These are phyloP conservation scores for Sphaerolaimus hirsutus DNA, from an alignment of 2,888 invertebrate species.

Conservation along the genomic window DNA sequence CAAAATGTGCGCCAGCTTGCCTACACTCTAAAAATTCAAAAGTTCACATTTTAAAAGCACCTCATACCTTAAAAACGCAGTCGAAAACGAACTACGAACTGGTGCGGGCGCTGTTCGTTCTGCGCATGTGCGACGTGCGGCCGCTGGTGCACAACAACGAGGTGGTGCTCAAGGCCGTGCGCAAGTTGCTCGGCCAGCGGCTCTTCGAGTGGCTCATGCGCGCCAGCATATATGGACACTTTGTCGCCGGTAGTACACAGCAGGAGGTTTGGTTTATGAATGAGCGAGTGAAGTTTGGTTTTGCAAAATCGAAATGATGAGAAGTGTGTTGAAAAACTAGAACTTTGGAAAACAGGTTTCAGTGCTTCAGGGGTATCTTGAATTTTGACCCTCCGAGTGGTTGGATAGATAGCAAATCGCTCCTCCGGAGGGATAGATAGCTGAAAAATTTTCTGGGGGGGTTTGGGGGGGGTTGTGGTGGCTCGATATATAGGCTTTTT, in stretches of 20 bases:
- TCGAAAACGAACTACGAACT: constrained; percentile 18
- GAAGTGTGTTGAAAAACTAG: neutral
- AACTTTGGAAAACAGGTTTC: too few species aligned
- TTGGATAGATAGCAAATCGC: too few species aligned
- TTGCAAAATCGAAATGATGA: neutral
- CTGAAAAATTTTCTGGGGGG: too few species aligned
- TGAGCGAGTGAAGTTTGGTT: too few species aligned
- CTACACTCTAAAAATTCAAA: too few species aligned
- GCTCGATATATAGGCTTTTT: too few species aligned
- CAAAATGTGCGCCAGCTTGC: too few species aligned
- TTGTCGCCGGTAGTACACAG: constrained; percentile 68
- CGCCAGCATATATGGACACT: constrained; percentile 88
- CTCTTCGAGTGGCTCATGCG: constrained; percentile 41
- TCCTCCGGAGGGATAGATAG: too few species aligned
- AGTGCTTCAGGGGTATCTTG: too few species aligned
- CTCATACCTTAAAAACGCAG: neutral
- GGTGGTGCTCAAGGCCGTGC: constrained; percentile 12
- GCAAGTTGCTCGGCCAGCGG: constrained; percentile 10
- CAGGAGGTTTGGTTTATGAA: constrained; percentile 15
- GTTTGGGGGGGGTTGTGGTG: too few species aligned
- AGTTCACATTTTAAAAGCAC: neutral
- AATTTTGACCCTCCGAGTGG: too few species aligned
- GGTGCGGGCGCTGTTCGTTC: constrained; percentile 16
- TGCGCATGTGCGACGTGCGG: constrained; percentile 15
- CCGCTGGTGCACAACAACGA: constrained; percentile 18